Conservation (phyloP, 2,797 vertebrate species). For the Streptopelia turtur region DNA sequence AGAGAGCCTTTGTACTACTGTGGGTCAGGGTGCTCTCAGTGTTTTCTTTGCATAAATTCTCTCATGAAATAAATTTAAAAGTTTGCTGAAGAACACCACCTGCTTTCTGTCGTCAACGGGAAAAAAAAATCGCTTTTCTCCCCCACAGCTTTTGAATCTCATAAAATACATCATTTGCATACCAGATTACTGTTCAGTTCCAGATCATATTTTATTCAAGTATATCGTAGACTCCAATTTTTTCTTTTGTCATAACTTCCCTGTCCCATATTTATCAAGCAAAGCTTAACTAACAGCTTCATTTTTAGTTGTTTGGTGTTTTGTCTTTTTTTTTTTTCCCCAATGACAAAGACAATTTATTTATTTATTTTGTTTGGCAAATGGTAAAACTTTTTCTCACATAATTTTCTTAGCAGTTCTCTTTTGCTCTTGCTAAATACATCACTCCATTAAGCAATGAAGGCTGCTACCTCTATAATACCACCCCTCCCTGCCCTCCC, state of each 20-base stretch:
- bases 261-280: neutral
- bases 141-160: neutral
- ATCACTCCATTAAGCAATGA: neutral
- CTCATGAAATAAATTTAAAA: neutral
- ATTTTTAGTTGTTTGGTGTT: neutral
- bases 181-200: neutral
- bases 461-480: neutral
- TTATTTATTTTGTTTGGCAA: constrained; percentile 10
- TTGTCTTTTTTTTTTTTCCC: neutral
- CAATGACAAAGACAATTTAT: neutral
- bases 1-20: neutral
- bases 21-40: neutral
- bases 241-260: neutral
- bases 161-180: neutral
- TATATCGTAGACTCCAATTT: neutral
- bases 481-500: too few species aligned
- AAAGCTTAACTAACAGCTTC: neutral
- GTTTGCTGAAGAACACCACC: neutral
- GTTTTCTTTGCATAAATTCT: neutral
- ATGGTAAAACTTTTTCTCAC: neutral
- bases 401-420: neutral
- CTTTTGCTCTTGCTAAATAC: neutral
- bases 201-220: neutral
- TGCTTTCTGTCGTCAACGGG: neutral
- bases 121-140: neutral